Conservation (phyloP, 2,797 vertebrate genomes). For the Columba guinea region DNA sequence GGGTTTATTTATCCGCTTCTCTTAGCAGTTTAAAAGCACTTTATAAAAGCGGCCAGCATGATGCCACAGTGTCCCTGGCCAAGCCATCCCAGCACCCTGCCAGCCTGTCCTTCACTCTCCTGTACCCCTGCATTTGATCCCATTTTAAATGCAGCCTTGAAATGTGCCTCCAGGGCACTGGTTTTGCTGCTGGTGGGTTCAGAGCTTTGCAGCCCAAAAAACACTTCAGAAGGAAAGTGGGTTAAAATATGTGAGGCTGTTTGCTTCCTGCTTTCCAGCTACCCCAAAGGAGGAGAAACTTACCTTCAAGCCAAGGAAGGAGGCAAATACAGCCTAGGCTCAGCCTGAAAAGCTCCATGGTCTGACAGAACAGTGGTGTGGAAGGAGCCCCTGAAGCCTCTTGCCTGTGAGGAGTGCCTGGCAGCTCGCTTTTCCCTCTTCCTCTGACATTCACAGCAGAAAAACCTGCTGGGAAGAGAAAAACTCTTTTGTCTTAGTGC, state of each 20-base stretch:
- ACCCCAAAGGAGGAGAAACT: slow-evolving; percentile 28
- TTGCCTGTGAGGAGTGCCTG: neutral
- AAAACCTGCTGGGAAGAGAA: neutral
- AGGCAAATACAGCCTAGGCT: slow-evolving; percentile 58
- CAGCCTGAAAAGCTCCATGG: slow-evolving; percentile 65
- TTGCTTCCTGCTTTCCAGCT: neutral
- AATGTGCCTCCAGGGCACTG: neutral
- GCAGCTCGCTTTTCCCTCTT: neutral
- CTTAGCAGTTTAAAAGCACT: neutral
- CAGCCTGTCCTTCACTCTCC: neutral
- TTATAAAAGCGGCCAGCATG: rapidly evolving
- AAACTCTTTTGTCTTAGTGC: neutral
- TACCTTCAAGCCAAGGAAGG: slow-evolving; percentile 68
- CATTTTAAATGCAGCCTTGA: neutral
- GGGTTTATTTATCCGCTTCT: neutral
- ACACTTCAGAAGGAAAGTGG: neutral
- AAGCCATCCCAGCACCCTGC: neutral
- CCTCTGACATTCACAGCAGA: slow-evolving; percentile 37
- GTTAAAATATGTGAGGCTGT: neutral
- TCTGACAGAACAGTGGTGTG: neutral
- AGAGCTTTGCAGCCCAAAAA: neutral
- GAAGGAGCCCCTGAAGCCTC: neutral
- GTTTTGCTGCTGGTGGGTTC: neutral
- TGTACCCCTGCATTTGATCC: neutral
- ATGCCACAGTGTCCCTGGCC: neutral